Conservation (phyloP, 2,797 vertebrate genomes). For the Prunella strophiata region DNA sequence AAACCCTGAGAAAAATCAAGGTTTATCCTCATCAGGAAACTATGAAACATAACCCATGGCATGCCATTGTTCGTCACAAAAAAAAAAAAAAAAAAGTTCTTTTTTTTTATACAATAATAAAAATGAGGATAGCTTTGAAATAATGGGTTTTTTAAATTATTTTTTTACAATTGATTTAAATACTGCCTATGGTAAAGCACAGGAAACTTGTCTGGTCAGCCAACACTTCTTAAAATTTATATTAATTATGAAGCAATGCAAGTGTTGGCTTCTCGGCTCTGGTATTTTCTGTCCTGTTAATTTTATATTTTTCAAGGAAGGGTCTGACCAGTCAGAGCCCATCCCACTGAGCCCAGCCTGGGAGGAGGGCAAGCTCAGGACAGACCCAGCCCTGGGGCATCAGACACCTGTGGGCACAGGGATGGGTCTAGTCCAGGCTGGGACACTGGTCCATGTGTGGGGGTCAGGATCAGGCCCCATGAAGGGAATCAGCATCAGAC, state of each 20-base stretch:
- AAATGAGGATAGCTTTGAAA: neutral
- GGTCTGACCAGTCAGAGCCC: neutral
- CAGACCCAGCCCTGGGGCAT: neutral
- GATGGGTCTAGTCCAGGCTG: neutral
- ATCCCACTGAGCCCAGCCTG: neutral
- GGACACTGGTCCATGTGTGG: fast-evolving
- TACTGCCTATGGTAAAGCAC: neutral
- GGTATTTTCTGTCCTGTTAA: neutral
- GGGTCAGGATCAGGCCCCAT: neutral
- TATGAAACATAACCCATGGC: neutral
- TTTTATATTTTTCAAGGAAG: neutral
- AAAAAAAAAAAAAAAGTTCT: neutral
- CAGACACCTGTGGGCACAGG: neutral
- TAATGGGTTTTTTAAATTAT: neutral
- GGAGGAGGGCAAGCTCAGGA: neutral
- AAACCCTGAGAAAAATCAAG: constrained; percentile 16
- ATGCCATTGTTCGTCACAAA: neutral
- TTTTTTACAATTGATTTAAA: neutral
- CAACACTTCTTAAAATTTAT: neutral
- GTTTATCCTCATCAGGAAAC: constrained; percentile 38
- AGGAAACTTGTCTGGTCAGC: neutral
- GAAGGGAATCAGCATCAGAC: neutral
- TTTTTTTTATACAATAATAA: neutral
- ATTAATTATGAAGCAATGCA: neutral
- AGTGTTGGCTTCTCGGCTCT: neutral